Evolutionary conservation across 2,888 invertebrate genomes (phyloP).

Genomic region (Pilophorus perplexus): DNA sequence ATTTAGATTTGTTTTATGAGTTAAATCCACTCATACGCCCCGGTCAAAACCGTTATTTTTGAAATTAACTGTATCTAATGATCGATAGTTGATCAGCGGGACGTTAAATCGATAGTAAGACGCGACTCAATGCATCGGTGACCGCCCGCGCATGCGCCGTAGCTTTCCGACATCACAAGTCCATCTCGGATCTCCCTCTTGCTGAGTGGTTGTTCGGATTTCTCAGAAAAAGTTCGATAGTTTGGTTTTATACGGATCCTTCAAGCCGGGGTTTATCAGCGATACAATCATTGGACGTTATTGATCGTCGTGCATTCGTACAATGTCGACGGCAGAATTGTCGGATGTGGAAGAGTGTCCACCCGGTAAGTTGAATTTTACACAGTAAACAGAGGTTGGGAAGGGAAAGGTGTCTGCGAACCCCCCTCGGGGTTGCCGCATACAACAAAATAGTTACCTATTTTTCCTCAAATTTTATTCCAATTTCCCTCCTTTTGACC

Average conservation of each 20-base stretch:
- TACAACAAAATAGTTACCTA: conserved; percentile 42
- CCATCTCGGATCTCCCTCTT: conserved; percentile 18
- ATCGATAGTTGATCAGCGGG: not conserved
- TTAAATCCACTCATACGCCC: too few relatives aligned
- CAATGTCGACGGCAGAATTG: conserved; percentile 66
- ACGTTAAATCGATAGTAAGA: not conserved
- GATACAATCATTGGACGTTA: too few relatives aligned
- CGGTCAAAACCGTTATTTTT: too few relatives aligned
- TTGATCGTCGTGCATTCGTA: too few relatives aligned
- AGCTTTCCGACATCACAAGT: conserved; percentile 15
- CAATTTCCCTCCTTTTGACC: too few relatives aligned
- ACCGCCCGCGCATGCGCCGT: conserved; percentile 21
- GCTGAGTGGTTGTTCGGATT: conserved; percentile 29
- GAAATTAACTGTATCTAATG: too few relatives aligned
- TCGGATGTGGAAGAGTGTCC: conserved; percentile 84
- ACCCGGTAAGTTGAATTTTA: conserved; percentile 64
- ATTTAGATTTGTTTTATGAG: too few relatives aligned
- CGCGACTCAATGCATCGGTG: conserved; percentile 8
- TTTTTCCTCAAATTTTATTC: conserved; percentile 33
- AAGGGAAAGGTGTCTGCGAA: conserved; percentile 37
- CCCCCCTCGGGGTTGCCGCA: conserved; percentile 41
- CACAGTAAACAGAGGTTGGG: conserved; percentile 40
- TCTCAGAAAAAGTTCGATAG: not conserved
- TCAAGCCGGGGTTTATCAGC: not conserved
- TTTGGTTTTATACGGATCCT: not conserved